Conservation (phyloP, 2,888 invertebrate genomes). For the Plagiodera versicolora region DNA sequence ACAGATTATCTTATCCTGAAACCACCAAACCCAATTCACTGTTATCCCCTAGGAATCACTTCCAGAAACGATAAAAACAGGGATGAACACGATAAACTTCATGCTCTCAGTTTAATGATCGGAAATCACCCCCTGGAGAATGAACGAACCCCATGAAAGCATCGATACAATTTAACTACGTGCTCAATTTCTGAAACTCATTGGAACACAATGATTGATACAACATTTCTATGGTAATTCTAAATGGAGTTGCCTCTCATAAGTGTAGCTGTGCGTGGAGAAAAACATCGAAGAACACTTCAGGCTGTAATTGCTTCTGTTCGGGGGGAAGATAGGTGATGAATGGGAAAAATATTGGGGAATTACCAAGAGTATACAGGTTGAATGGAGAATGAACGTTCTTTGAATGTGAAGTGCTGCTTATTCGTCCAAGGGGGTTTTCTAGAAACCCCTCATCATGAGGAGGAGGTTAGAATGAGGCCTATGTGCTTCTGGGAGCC, state of each 20-base stretch:
- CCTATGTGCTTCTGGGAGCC: too few species aligned
- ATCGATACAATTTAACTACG: slow-evolving; percentile 9
- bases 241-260: not conserved
- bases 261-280: slow-evolving; percentile 11
- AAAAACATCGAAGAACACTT: slow-evolving; percentile 14
- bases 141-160: slow-evolving; percentile 2
- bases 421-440: too few species aligned
- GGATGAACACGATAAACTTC: not conserved
- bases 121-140: slow-evolving; percentile 3
- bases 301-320: too few species aligned
- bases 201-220: slow-evolving; percentile 8
- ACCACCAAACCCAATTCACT: not conserved
- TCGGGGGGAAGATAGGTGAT: too few species aligned
- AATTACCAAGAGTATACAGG: too few species aligned
- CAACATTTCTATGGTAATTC: slow-evolving; percentile 15
- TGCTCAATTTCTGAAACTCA: slow-evolving; percentile 4
- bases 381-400: too few species aligned
- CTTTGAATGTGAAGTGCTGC: too few species aligned
- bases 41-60: not conserved
- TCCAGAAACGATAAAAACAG: not conserved
- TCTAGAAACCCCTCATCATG: too few species aligned
- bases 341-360: too few species aligned
- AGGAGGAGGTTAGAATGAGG: too few species aligned
- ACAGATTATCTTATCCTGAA: too few species aligned
- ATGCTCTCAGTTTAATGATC: slow-evolving; percentile 5